Conservation (phyloP, 30 jellyfish, hydroid and myxozoan species). For the Chironex yamaguchii region DNA sequence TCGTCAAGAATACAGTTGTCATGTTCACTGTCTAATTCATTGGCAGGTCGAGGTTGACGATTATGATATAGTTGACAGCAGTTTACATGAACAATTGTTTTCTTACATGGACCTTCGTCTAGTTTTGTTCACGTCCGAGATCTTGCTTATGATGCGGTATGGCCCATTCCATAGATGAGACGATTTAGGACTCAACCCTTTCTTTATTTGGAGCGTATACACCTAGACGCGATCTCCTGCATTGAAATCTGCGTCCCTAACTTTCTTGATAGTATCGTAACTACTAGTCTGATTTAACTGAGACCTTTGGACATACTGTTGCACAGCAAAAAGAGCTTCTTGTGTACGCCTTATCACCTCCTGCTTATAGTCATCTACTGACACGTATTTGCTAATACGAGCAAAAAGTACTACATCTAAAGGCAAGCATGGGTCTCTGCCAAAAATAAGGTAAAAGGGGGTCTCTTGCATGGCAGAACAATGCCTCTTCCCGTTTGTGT, state of each 20-base stretch:
- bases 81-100: too few relatives aligned
- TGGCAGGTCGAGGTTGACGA: too few relatives aligned
- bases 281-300: neutral
- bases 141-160: neutral
- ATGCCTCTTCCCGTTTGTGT: too few relatives aligned
- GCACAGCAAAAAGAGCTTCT: neutral
- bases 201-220: neutral
- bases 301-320: neutral
- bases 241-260: neutral
- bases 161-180: neutral
- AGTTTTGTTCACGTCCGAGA: neutral
- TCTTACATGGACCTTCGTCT: too few relatives aligned
- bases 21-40: too few relatives aligned
- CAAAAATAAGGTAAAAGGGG: constrained; percentile 49
- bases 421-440: constrained; percentile 53
- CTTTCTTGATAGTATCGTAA: neutral
- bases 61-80: too few relatives aligned
- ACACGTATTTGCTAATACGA: too few relatives aligned
- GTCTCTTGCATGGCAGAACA: constrained; percentile 26
- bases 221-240: neutral
- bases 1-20: too few relatives aligned
- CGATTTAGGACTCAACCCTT: neutral
- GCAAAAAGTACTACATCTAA: constrained; percentile 14
- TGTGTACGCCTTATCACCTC: too few relatives aligned
- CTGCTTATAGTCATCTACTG: too few relatives aligned